These are phyloP conservation scores for Pocillopora verrucosa DNA, from an alignment of 64 coral and sea anemone species.

Conservation along the genomic window DNA sequence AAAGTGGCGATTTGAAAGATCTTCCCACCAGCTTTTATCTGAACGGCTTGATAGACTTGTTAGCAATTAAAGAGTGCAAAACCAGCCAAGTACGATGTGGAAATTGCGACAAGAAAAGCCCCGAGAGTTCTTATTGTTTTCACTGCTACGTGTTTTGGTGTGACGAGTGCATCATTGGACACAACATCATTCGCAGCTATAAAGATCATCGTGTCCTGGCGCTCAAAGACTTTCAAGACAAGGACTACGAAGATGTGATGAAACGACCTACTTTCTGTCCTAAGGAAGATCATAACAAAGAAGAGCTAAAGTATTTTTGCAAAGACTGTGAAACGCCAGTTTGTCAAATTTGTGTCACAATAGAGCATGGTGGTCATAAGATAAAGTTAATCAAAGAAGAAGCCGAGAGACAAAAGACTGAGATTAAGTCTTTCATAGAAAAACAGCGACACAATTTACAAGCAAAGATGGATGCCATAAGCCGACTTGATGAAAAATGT, in stretches of 20 bases:
- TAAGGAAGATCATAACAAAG: not conserved
- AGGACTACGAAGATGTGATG: slow-evolving; percentile 9
- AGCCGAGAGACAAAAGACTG: not conserved
- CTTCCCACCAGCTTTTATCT: slow-evolving; percentile 11
- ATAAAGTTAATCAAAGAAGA: not conserved
- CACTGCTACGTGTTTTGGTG: slow-evolving; percentile 9
- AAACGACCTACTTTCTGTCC: not conserved
- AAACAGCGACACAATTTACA: not conserved
- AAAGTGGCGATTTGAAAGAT: not conserved
- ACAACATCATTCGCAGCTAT: not conserved
- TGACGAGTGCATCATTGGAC: not conserved
- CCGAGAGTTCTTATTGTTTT: slow-evolving; percentile 1
- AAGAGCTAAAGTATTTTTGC: not conserved
- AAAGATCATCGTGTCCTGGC: slow-evolving; percentile 7
- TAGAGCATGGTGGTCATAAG: not conserved
- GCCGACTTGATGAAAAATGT: not conserved
- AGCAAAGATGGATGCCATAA: not conserved
- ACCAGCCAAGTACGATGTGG: not conserved
- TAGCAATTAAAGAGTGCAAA: not conserved
- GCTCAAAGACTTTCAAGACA: slow-evolving; percentile 25
- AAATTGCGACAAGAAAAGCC: not conserved
- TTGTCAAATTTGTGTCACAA: not conserved
- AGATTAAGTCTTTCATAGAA: not conserved
- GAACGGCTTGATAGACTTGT: not conserved
- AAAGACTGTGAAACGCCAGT: not conserved